Conservation (phyloP, 2,113 vertebrate species). For the Eurystomus gularis region DNA sequence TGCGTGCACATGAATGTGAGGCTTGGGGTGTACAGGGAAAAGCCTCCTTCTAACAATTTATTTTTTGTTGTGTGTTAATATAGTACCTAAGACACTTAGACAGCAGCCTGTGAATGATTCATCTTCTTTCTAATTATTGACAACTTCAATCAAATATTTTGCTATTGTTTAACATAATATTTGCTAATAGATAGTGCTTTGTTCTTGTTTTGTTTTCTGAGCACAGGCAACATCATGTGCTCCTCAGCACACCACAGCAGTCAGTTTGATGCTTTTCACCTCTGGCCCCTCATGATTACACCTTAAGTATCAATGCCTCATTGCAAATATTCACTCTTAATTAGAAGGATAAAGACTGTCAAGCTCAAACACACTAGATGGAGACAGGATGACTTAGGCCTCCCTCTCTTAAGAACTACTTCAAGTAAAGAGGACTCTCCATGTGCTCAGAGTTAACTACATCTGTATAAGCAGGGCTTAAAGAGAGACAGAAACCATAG, state of each 20-base stretch:
- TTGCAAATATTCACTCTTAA: not conserved
- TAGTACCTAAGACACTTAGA: not conserved
- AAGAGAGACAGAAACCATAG: not conserved
- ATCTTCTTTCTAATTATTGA: not conserved
- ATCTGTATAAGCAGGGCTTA: not conserved
- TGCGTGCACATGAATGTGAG: rapidly evolving
- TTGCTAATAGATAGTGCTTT: not conserved
- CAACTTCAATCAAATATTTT: not conserved
- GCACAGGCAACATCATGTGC: not conserved
- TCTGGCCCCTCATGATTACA: not conserved
- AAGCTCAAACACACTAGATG: not conserved
- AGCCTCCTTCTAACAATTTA: not conserved
- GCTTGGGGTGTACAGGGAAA: rapidly evolving
- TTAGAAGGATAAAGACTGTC: not conserved
- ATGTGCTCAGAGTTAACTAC: not conserved
- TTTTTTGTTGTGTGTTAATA: not conserved
- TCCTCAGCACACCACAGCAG: not conserved
- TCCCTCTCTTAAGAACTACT: not conserved
- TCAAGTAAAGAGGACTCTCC: not conserved
- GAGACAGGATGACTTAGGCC: not conserved
- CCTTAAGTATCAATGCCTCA: not conserved
- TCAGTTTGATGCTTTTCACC: not conserved
- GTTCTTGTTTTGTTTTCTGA: not conserved
- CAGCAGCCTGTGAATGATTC: not conserved
- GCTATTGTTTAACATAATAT: not conserved